Base-by-base conservation (phyloP, 2,888 invertebrate genomes). In the Sinodicranocentrus sp. region DNA sequence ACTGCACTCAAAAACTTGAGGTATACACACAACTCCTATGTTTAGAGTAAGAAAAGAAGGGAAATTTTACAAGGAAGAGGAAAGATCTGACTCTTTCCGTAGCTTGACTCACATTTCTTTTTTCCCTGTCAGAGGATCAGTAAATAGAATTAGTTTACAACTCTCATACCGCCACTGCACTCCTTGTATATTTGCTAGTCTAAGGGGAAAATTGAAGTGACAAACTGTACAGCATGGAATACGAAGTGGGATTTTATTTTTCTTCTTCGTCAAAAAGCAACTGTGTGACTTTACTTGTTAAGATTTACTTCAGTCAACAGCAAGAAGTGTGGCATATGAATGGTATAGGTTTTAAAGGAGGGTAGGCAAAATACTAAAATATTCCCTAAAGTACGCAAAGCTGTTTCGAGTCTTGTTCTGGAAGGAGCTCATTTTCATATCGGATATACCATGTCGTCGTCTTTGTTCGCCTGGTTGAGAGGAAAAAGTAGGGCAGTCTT, bases 11-110 rank as follows among this genome's bases (percentile, higher is more conserved):
- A 6, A 6, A 33, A 6, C 10, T 33, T 33, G 33, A 33, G 33
- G 33, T 6, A 33, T 6, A 10, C 33, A 33, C 33, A 33, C 33
- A 3, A 33, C 33, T 57, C 65, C 73, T 73, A 67, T 82, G 73
- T 82, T 82, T 82, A 82, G 48, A 73, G 73, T 73, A 82, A 80
- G 48, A 68, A 57, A 57, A 67, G 73, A 73, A 73, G 73, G 73
- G 59, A 68, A 82, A 79, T 21, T 82, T 82, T 68, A 72, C 57
- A 73, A 73, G 80, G 72, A 80, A 73, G 73, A 73, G 80, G 73
- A 82, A 82, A 82, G 80, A 82, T 82, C 73, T 82, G 80, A 82
- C 80, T 82, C 73, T 65, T 82, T 82, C 80, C 80, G 80, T 82
- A 82, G 68, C 80, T 73, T 82, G 80, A 82, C 80, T 82, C 65